Evolutionary conservation across 2,113 vertebrate species (phyloP).

Genomic region (Neotragus moschatus): DNA sequence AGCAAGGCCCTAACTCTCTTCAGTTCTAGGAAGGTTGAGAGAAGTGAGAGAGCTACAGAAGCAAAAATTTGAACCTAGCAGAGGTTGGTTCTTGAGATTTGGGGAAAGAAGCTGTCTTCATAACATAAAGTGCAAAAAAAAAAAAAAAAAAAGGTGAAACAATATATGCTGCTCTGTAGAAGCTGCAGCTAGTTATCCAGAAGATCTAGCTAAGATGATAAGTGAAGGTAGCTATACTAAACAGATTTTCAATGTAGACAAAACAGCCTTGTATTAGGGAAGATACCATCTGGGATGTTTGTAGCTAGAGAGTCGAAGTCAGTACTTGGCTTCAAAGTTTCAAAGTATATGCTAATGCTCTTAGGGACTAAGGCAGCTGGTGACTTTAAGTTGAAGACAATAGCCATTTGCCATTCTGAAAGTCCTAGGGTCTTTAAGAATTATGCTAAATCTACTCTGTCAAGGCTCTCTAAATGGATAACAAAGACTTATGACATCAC

Average conservation of each 20-base stretch:
- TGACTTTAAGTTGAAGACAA: neutral
- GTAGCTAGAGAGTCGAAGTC: neutral
- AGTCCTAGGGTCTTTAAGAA: neutral
- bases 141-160: neutral
- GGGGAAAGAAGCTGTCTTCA: neutral
- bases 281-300: neutral
- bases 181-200: neutral
- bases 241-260: neutral
- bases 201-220: neutral
- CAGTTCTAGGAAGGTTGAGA: neutral
- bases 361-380: neutral
- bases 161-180: neutral
- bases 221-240: neutral
- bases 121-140: too few relatives aligned
- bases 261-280: neutral
- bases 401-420: neutral
- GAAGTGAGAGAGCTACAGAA: neutral
- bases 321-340: neutral
- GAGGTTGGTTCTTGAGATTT: neutral
- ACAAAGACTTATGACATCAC: neutral
- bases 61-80: neutral
- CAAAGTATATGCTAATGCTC: neutral
- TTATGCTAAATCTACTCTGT: neutral
- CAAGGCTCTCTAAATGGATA: neutral
- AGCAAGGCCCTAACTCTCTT: neutral